phyloP scores from a whole-genome alignment of 2,888 invertebrate species.

The Erpobdella octoculata region DNA sequence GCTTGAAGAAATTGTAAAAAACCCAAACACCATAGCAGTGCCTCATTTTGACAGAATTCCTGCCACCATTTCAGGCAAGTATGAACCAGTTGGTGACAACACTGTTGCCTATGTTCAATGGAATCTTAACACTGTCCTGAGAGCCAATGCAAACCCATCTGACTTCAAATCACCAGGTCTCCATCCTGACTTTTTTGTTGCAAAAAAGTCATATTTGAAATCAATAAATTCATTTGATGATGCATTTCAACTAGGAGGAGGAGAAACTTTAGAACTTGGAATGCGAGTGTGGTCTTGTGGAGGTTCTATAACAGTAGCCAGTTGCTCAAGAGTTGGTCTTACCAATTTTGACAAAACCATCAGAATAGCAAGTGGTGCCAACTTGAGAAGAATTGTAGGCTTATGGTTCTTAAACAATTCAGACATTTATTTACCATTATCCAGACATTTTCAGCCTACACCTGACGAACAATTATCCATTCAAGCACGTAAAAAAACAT shows the following conservation, averaged over 20 bases:
- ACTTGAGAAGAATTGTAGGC: conserved; percentile 32
- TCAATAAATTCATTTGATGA: conserved; percentile 27
- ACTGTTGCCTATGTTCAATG: conserved; percentile 34
- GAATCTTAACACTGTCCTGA: conserved; percentile 29
- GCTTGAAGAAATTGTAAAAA: conserved; percentile 29
- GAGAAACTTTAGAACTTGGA: conserved; percentile 30
- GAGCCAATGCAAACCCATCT: conserved; percentile 4
- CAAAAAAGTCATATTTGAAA: conserved; percentile 26
- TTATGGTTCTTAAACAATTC: conserved; percentile 35
- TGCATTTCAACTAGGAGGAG: conserved; percentile 28
- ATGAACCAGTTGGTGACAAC: conserved; percentile 27
- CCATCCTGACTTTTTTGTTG: conserved; percentile 30
- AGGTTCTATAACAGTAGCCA: conserved; percentile 32
- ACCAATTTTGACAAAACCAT: conserved; percentile 35
- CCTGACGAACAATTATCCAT: background rate
- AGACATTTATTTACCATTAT: conserved; percentile 11
- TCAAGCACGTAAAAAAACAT: background rate
- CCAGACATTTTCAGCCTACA: conserved; percentile 5
- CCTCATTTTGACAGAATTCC: conserved; percentile 37
- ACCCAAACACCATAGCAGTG: conserved; percentile 34
- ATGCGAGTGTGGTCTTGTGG: conserved; percentile 32
- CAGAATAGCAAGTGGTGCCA: conserved; percentile 30
- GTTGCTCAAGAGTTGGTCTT: conserved; percentile 38
- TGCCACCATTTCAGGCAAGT: conserved; percentile 35
- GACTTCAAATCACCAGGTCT: conserved; percentile 26